phyloP scores from a whole-genome alignment of 2,888 invertebrate species.

The Lamellibrachia columna region DNA sequence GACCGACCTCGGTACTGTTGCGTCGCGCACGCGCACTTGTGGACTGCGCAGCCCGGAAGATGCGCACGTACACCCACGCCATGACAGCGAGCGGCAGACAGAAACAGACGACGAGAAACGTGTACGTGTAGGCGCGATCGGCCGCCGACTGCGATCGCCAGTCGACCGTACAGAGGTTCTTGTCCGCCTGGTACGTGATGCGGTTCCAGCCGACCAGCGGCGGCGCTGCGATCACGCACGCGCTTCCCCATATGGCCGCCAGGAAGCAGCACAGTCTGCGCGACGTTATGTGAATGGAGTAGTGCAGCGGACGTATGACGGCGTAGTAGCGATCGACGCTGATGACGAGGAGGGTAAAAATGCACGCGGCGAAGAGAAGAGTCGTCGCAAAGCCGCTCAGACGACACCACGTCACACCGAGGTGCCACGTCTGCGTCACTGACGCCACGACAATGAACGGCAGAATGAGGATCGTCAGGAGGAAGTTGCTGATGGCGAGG shows the following conservation, averaged over 20 bases:
- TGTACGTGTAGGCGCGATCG: slow-evolving; percentile 62
- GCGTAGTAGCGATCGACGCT: slow-evolving; percentile 76
- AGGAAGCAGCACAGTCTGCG: slow-evolving; percentile 66
- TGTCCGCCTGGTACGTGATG: slow-evolving; percentile 52
- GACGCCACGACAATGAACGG: slow-evolving; percentile 65
- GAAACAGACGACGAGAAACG: slow-evolving; percentile 67
- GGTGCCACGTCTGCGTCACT: slow-evolving; percentile 56
- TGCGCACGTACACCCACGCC: slow-evolving; percentile 75
- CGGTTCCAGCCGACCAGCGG: slow-evolving; percentile 61
- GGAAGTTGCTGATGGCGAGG: slow-evolving; percentile 68
- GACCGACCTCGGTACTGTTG: slow-evolving; percentile 66
- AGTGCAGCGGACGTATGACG: slow-evolving; percentile 74
- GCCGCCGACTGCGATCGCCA: slow-evolving; percentile 50
- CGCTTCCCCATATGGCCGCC: slow-evolving; percentile 65
- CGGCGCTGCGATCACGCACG: slow-evolving; percentile 64
- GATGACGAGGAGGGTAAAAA: slow-evolving; percentile 74
- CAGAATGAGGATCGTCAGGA: slow-evolving; percentile 67
- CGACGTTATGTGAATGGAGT: slow-evolving; percentile 70
- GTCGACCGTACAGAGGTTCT: slow-evolving; percentile 56
- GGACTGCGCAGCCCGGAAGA: slow-evolving; percentile 78
- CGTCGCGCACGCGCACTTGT: slow-evolving; percentile 74
- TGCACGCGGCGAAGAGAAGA: slow-evolving; percentile 70
- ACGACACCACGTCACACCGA: slow-evolving; percentile 67
- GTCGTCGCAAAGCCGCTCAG: slow-evolving; percentile 75
- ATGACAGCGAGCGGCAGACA: slow-evolving; percentile 70